Conservation (phyloP, 2,797 vertebrate genomes). For the Halcyon leucocephala region DNA sequence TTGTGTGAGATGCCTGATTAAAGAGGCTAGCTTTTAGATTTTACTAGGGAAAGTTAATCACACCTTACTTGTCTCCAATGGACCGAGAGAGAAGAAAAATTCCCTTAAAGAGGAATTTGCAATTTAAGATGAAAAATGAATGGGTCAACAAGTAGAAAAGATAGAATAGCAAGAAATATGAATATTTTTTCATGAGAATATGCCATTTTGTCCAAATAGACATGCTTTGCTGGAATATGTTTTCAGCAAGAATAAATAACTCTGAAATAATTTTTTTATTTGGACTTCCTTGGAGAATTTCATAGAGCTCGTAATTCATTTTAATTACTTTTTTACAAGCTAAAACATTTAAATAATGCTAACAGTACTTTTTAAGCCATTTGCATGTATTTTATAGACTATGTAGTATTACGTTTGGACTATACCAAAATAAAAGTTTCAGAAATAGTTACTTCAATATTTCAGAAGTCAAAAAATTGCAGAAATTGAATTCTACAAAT, state of each 20-base stretch:
- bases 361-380: background rate
- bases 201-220: background rate
- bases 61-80: background rate
- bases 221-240: background rate
- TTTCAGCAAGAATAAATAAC: background rate
- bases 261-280: background rate
- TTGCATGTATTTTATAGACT: background rate
- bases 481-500: background rate
- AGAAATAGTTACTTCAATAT: background rate
- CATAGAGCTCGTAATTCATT: background rate
- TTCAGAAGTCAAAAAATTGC: slow-evolving; percentile 6
- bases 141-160: background rate
- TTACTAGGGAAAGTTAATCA: slow-evolving; percentile 28
- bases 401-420: background rate
- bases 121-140: slow-evolving; percentile 10
- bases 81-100: background rate
- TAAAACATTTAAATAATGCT: background rate
- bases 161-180: background rate
- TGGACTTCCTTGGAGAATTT: background rate
- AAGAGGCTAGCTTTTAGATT: slow-evolving; percentile 7
- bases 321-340: background rate
- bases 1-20: background rate
- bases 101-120: background rate
- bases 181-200: background rate
- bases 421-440: background rate